A percentile compares a stretch with the other conserved stretches of the same genome.
Evolutionary conservation across 2,113 vertebrate species (phyloP).

Genomic region (Malurus alboscapulatus): DNA sequence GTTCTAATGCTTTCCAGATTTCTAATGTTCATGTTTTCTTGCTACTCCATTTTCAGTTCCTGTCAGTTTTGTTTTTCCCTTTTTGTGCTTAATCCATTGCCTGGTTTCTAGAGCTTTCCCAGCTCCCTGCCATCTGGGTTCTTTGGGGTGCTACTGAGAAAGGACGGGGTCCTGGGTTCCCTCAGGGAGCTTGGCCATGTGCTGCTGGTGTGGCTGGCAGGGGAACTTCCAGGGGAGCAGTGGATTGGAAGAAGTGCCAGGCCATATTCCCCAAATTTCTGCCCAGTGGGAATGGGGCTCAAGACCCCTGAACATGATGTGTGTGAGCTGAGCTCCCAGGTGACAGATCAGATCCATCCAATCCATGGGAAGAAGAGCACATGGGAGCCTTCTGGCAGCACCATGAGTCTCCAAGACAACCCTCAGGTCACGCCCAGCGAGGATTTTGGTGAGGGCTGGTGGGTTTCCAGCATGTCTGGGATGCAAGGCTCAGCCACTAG

Average conservation of each 20-base stretch:
- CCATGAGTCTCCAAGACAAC: rapidly evolving
- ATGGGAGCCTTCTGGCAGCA: neutral
- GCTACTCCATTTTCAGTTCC: neutral
- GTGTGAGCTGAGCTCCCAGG: neutral
- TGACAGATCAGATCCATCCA: neutral
- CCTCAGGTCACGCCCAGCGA: rapidly evolving
- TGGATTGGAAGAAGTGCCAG: neutral
- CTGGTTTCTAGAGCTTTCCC: neutral
- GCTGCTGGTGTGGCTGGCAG: neutral
- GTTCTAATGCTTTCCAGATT: conserved; percentile 56
- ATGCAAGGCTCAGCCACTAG: neutral
- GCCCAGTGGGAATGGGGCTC: neutral
- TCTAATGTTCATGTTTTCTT: conserved; percentile 31
- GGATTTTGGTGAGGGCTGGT: neutral
- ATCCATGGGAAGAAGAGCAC: neutral
- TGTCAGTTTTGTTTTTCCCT: neutral
- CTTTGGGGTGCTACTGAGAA: neutral
- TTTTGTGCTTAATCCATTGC: neutral
- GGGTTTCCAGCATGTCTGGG: neutral
- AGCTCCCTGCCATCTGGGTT: neutral
- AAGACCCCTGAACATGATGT: neutral
- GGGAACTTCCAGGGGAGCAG: neutral
- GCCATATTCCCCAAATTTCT: neutral
- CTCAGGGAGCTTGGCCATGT: neutral
- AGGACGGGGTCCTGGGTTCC: rapidly evolving